Conservation (phyloP, 2,797 vertebrate genomes). For the Acanthurus tractus region DNA sequence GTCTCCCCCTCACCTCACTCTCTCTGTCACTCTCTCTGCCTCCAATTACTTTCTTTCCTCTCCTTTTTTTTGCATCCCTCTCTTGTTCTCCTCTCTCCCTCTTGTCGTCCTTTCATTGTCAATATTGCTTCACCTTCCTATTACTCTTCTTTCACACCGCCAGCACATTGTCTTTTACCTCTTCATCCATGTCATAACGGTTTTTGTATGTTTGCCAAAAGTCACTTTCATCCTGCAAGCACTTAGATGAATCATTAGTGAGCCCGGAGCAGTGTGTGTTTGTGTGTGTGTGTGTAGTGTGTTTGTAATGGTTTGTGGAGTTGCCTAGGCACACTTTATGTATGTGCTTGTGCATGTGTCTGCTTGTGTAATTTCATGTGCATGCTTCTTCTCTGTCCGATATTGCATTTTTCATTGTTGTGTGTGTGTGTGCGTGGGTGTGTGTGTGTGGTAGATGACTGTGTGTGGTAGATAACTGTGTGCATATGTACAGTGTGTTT, state of each 20-base stretch:
- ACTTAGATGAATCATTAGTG: constrained; percentile 85
- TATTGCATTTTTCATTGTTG: not conserved
- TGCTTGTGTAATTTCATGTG: not conserved
- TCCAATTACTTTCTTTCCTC: not conserved
- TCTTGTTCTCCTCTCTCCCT: not conserved
- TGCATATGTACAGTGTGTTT: not conserved
- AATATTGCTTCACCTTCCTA: constrained; percentile 13
- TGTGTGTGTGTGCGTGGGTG: not conserved
- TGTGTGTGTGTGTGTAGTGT: constrained; percentile 13
- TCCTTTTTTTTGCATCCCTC: not conserved
- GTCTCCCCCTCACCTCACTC: constrained; percentile 5
- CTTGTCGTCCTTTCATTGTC: not conserved
- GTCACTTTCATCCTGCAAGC: constrained; percentile 78
- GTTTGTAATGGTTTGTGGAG: not conserved
- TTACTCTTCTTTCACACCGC: constrained; percentile 22
- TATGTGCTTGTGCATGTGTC: constrained; percentile 3
- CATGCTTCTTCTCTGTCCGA: too few relatives aligned
- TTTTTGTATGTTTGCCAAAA: constrained; percentile 79
- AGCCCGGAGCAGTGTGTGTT: constrained; percentile 40
- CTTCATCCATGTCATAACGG: constrained; percentile 69
- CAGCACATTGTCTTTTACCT: constrained; percentile 29
- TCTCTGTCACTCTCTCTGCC: constrained; percentile 5
- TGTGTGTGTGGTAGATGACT: not conserved
- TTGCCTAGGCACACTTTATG: not conserved
- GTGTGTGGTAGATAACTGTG: not conserved